phyloP scores from a whole-genome alignment of 2,888 invertebrate species.

The Himalopsyche kuldschensis region DNA sequence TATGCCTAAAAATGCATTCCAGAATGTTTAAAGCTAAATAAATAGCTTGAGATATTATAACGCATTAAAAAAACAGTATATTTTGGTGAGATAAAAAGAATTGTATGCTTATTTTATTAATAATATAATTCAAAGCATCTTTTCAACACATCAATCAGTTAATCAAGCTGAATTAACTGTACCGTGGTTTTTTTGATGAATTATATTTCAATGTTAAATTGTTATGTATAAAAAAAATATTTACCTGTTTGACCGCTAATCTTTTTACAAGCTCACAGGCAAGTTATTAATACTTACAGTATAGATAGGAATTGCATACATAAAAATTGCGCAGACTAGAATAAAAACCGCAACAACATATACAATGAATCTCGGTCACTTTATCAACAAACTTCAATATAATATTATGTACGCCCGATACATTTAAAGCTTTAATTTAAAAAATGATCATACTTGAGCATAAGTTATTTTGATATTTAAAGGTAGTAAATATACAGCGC shows the following conservation, averaged over 20 bases:
- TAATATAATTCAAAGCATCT: not conserved
- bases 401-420: not conserved
- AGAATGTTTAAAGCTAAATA: not conserved
- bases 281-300: not conserved
- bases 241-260: not conserved
- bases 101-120: not conserved
- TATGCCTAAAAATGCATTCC: not conserved
- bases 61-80: not conserved
- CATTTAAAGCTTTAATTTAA: not conserved
- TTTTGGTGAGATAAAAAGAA: not conserved
- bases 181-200: not conserved
- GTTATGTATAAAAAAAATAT: not conserved
- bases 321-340: not conserved
- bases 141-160: not conserved
- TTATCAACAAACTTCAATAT: not conserved
- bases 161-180: not conserved
- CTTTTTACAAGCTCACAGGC: not conserved
- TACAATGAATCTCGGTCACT: not conserved
- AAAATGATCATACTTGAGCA: not conserved
- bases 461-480: no score
- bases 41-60: not conserved
- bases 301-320: not conserved
- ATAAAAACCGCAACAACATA: not conserved
- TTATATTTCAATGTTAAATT: not conserved
- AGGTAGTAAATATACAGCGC: no score